A percentile compares a stretch with the other conserved stretches of the same genome.
Evolutionary conservation across 2,888 invertebrate genomes (phyloP).

Genomic region (Zeuzera pyrina): DNA sequence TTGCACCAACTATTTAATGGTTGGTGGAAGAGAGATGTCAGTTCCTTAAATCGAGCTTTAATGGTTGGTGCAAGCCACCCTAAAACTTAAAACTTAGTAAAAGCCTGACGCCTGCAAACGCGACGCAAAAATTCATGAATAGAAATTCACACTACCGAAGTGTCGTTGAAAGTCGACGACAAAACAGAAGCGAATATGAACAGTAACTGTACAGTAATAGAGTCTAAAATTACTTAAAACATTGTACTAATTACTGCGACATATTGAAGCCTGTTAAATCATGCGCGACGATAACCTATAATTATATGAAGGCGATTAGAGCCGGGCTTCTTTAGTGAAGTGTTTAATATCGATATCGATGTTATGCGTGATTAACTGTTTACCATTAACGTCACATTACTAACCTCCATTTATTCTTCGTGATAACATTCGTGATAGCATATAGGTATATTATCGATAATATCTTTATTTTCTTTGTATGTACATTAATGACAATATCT

Average conservation of each 20-base stretch:
- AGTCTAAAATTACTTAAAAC: conserved; percentile 12
- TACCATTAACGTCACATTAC: conserved; percentile 1
- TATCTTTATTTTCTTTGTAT: too few species aligned
- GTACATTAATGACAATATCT: too few species aligned
- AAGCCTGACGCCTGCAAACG: too few species aligned
- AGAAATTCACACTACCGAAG: conserved; percentile 31
- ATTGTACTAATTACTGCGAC: conserved; percentile 33
- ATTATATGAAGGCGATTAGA: conserved; percentile 43
- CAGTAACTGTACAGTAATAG: conserved; percentile 11
- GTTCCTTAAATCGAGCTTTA: too few species aligned
- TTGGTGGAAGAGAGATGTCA: too few species aligned
- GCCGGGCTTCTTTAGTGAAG: conserved; percentile 28
- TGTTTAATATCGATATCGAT: conserved; percentile 5
- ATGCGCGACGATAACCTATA: conserved; percentile 46
- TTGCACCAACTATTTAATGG: too few species aligned
- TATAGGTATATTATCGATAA: too few species aligned
- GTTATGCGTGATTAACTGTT: conserved; percentile 4
- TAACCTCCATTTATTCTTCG: background rate
- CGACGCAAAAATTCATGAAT: too few species aligned
- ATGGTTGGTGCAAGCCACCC: too few species aligned
- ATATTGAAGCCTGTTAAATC: conserved; percentile 46
- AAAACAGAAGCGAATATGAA: conserved; percentile 12
- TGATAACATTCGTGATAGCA: background rate
- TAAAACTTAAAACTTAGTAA: too few species aligned
- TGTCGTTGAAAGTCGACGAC: conserved; percentile 28